phyloP scores from a whole-genome alignment of 2,797 vertebrate species.

The Falco concolor region DNA sequence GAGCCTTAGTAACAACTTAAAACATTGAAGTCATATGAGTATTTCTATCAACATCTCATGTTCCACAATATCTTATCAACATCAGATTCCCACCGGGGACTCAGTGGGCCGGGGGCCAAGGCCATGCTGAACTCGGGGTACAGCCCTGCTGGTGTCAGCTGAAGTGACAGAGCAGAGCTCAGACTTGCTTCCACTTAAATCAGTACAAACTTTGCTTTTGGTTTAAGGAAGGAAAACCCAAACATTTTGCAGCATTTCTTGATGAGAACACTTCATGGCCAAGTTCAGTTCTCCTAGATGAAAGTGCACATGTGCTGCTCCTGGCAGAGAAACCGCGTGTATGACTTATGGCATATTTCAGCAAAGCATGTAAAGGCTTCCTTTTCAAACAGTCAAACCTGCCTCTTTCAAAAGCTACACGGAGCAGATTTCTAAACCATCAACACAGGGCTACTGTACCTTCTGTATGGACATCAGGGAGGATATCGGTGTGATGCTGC shows the following conservation, averaged over 20 bases:
- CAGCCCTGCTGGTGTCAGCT: background rate
- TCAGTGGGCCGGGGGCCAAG: background rate
- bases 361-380: background rate
- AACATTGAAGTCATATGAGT: background rate
- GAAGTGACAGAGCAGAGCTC: background rate
- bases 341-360: background rate
- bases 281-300: background rate
- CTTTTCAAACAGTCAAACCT: background rate
- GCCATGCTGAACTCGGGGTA: background rate
- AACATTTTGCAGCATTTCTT: background rate
- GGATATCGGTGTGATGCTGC: conserved; percentile 61
- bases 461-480: conserved; percentile 75
- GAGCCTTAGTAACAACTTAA: background rate
- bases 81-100: background rate
- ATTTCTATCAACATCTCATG: background rate
- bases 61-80: background rate
- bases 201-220: background rate
- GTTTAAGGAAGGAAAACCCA: background rate
- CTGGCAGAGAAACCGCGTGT: background rate
- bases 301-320: background rate
- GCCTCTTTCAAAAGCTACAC: background rate
- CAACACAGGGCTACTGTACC: conserved; percentile 32
- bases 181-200: background rate
- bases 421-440: background rate
- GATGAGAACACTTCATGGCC: background rate